Percentiles rank a stretch among this genome's conserved stretches.
phyloP scores from a whole-genome alignment of 2,797 vertebrate species.

The Sebastes paucispinis region DNA sequence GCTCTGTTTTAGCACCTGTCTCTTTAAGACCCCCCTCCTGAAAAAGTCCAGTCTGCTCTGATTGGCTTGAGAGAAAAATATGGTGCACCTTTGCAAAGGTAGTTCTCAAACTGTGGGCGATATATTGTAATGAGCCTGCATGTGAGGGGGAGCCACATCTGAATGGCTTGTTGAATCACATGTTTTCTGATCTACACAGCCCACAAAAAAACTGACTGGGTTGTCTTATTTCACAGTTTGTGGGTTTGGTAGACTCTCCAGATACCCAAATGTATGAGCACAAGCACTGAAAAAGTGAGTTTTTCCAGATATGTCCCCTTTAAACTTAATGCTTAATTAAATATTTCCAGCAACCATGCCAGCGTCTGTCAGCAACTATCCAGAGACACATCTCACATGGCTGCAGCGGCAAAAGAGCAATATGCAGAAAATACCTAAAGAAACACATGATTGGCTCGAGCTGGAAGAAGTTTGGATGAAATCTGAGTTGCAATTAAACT shows the following conservation, averaged over 20 bases:
- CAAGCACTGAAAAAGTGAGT: not conserved
- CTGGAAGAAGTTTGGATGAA: not conserved
- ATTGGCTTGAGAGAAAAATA: too few species aligned
- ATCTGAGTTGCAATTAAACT: conserved; percentile 10
- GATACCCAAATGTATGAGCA: not conserved
- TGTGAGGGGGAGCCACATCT: fast-evolving
- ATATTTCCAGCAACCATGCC: not conserved
- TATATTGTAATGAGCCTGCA: too few species aligned
- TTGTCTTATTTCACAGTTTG: not conserved
- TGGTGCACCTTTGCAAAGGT: too few species aligned
- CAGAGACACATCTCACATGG: not conserved
- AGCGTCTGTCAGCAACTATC: not conserved
- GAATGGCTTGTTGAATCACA: not conserved
- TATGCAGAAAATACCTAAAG: not conserved
- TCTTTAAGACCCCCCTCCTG: too few species aligned
- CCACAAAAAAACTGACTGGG: not conserved
- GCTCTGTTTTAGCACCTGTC: too few species aligned
- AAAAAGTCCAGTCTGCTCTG: too few species aligned
- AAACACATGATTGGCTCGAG: not conserved
- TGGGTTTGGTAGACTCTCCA: not conserved
- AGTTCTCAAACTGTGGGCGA: too few species aligned
- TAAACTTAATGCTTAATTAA: conserved; percentile 9
- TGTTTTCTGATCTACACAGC: not conserved
- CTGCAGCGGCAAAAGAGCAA: conserved; percentile 2
- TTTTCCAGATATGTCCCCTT: not conserved